Base-by-base conservation (phyloP, 2,888 invertebrate genomes). In the Pherbina coryleti region DNA sequence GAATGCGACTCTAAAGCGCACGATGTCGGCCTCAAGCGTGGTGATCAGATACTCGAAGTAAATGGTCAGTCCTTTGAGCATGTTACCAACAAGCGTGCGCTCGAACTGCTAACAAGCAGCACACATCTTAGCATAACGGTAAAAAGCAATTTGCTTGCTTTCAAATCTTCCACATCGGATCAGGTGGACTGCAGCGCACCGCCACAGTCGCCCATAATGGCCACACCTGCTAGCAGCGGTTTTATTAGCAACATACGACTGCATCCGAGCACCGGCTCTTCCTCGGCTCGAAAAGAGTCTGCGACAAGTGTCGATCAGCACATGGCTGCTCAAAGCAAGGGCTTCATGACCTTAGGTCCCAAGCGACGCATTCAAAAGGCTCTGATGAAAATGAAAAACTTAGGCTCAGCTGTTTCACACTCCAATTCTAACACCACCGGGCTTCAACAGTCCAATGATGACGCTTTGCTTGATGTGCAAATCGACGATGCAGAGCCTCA, bases 41-140 rank as follows among this genome's bases (percentile, higher is more conserved):
- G 98, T 57, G 99, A 99, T 91, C 98, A 99, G 92, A 96, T 99
- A 80, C 91, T 99, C 83, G 98, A 98, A 91, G 98, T 99, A 0
- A 99, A 99, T 90, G 98, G 98, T 37, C 97, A 98, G 88, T 97
- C 96, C 86, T 98, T 99, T 89, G 95, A 96, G 86, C 97, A 97
- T 90, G 96, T 99, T 69, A 96, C 95, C 84, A 95, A 97, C 89
- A 94, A 95, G 67, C 94, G 95, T 86, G 98, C 99, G 11, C 92
- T 98, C 90, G 98, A 99, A 90, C 94, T 98, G 81, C 92, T 99
- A 19, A 93, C 95, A 82, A 95, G 97, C 78, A 96, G 98, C 70
- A 99, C 98, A 70, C 99, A 99, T 91, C 92, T 99, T 79, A 96
- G 97, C 89, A 96, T 99, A 83, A 97, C 97, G 76, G 97, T 99